Evolutionary conservation across 2,888 invertebrate species (phyloP), one percentile per base, ranked within the genome.

Genomic region (Eupsilia transversa): DNA sequence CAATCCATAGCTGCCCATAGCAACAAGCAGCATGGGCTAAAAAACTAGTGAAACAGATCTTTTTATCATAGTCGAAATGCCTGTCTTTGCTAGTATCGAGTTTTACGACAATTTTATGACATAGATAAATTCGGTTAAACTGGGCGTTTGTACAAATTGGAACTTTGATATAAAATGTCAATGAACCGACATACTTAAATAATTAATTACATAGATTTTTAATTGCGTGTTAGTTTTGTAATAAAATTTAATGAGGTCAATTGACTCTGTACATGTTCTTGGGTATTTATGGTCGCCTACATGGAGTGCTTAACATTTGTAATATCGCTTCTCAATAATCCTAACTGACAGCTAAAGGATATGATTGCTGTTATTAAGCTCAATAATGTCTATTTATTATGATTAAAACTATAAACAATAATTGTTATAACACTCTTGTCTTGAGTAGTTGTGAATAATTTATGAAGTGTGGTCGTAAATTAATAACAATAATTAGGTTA

Each of bases 31-130:
- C 41, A 63, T 67, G 76, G 46, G 23, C 75, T 74, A 83, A 75
- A 77, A 65, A 76, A 12, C 67, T 63, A 77, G 77, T 74, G 43
- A 72, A 77, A 84, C 77, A 82, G 77, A 68, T 72, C 70, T 83
- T 84, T 79, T 84, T 87, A 91, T 89, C 88, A 82, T 83, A 76
- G 60, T 66, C 63, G 70, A 86, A 85, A 86, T 82, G 86, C 85
- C 87, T 89, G 89, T 91, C 86, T 88, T 87, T 88, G 82, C 79
- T 82, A 88, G 91, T 91, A 90, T 92, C 91, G 83, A 77, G 84
- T 94, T 94, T 95, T 93, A 95, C 92, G 94, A 92, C 88, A 82
- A 80, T 94, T 95, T 95, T 93, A 95, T 90, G 91, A 89, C 74
- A 69, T 63, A 82, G 93, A 94, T 94, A 94, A 91, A 92, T 89